Conservation (phyloP, 2,888 invertebrate genomes). For the Epinotia nisella region DNA sequence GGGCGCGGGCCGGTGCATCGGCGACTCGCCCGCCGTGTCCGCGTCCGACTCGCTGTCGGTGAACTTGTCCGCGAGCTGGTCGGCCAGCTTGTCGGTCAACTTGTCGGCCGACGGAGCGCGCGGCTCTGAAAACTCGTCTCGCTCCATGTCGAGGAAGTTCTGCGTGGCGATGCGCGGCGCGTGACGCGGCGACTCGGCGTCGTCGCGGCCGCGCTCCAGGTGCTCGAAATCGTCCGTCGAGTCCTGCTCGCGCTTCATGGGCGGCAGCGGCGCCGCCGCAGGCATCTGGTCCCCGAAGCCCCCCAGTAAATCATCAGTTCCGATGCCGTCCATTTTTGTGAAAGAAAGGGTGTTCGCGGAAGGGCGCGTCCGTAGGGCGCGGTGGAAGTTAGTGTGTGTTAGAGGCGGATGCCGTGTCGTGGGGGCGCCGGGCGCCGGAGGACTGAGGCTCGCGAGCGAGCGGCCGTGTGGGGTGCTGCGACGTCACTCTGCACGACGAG, state of each 20-base stretch:
- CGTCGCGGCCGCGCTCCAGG: slow-evolving; percentile 84
- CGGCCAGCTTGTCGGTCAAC: slow-evolving; percentile 63
- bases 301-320: slow-evolving; percentile 68
- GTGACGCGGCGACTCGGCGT: slow-evolving; percentile 67
- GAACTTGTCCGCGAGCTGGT: slow-evolving; percentile 83
- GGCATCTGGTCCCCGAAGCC: slow-evolving; percentile 66
- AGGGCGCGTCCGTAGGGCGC: slow-evolving; percentile 29
- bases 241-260: slow-evolving; percentile 86
- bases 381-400: slow-evolving; percentile 53
- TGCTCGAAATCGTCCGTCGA: slow-evolving; percentile 91
- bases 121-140: slow-evolving; percentile 74
- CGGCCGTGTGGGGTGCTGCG: slow-evolving; percentile 63
- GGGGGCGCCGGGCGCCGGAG: slow-evolving; percentile 65
- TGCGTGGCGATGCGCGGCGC: slow-evolving; percentile 66
- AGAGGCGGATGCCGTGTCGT: slow-evolving; percentile 65
- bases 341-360: neutral
- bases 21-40: slow-evolving; percentile 78
- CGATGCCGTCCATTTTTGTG: slow-evolving; percentile 68
- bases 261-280: slow-evolving; percentile 50
- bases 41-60: slow-evolving; percentile 85
- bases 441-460: slow-evolving; percentile 66
- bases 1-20: slow-evolving; percentile 70
- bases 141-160: slow-evolving; percentile 80
- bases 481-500: slow-evolving; percentile 79
- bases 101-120: slow-evolving; percentile 64